Evolutionary conservation across 2,797 vertebrate species (phyloP).

Genomic region (Balearica regulorum): DNA sequence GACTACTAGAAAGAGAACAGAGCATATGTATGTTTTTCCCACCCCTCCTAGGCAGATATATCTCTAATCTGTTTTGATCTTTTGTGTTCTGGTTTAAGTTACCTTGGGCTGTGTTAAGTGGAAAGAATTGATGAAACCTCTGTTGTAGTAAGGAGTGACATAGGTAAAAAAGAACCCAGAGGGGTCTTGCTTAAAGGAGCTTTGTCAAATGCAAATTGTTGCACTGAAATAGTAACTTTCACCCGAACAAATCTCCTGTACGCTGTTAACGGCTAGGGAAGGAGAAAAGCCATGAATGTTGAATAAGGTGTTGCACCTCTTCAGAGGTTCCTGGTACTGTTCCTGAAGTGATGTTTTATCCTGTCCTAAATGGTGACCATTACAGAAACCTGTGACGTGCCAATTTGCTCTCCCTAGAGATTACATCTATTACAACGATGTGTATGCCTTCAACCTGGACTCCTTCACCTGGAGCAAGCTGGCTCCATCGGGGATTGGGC

Average conservation of each 20-base stretch:
- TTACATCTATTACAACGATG: slow-evolving; percentile 93
- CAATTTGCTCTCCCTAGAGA: slow-evolving; percentile 75
- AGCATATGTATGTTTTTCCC: not conserved
- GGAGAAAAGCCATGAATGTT: not conserved
- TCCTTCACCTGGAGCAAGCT: slow-evolving; percentile 87
- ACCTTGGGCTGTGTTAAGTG: not conserved
- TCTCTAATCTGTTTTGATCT: not conserved
- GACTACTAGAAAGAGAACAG: not conserved
- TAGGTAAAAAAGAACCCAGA: not conserved
- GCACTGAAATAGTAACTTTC: not conserved
- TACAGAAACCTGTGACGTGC: not conserved
- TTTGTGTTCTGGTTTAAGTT: not conserved
- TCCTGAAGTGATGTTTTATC: not conserved
- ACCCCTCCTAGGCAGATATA: not conserved
- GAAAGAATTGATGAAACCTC: not conserved
- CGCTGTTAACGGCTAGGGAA: not conserved
- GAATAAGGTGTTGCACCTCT: not conserved
- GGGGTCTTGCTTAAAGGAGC: not conserved
- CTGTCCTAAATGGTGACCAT: not conserved
- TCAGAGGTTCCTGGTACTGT: not conserved
- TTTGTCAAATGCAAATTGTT: not conserved
- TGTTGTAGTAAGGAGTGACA: not conserved
- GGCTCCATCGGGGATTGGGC: slow-evolving; percentile 77
- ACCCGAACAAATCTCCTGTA: not conserved
- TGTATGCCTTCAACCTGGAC: slow-evolving; percentile 90